Conservation (phyloP, 1,140 invertebrate species). For the Thaumatotibia leucotreta region DNA sequence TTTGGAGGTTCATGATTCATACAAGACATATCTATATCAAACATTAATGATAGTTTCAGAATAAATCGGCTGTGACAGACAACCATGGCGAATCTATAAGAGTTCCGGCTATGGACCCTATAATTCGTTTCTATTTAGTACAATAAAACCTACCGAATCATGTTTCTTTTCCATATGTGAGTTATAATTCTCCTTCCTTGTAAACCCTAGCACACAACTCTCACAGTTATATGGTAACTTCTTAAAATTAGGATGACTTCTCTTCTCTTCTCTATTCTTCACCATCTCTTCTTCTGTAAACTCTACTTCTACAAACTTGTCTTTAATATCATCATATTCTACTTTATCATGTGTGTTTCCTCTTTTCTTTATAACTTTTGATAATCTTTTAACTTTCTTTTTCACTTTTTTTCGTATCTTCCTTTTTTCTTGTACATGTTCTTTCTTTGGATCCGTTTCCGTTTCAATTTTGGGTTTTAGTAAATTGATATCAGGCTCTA, state of each 20-base stretch:
- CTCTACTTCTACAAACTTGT: slow-evolving; percentile 35
- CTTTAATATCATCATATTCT: slow-evolving; percentile 21
- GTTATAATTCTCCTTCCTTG: slow-evolving; percentile 28
- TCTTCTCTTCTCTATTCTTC: slow-evolving; percentile 38
- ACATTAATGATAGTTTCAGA: too few relatives aligned
- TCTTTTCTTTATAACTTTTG: background rate
- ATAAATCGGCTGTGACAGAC: too few relatives aligned
- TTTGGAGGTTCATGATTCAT: too few relatives aligned
- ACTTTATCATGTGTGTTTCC: background rate
- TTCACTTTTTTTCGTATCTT: too few relatives aligned
- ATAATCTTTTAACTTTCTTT: background rate
- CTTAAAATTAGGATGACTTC: slow-evolving; percentile 43
- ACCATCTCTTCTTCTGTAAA: slow-evolving; percentile 41
- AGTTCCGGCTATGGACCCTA: too few relatives aligned
- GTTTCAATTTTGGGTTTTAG: background rate
- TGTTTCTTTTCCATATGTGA: slow-evolving; percentile 40
- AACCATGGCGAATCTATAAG: too few relatives aligned
- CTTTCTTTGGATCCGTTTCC: too few relatives aligned
- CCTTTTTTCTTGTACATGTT: too few relatives aligned
- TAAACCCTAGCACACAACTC: slow-evolving; percentile 44
- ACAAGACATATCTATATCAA: too few relatives aligned
- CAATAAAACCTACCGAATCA: slow-evolving; percentile 26
- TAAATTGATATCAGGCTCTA: background rate
- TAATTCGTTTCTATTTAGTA: too few relatives aligned
- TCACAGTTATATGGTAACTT: slow-evolving; percentile 48